Base-by-base conservation (phyloP, 2,113 vertebrate species). In the Rhabdomys dilectus region DNA sequence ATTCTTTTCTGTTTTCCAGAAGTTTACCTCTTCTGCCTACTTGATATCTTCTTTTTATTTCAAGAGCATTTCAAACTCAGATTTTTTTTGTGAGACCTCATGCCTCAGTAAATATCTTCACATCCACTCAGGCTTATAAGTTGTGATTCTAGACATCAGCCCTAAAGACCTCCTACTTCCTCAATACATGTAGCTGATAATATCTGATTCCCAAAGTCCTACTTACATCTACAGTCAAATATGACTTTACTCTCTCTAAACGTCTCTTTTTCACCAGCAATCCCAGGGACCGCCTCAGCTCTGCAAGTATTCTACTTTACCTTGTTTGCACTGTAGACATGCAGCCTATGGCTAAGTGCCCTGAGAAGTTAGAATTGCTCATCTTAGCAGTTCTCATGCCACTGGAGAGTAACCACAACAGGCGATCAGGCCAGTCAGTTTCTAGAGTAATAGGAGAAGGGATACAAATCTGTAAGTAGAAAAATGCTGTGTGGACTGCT, bases 1-100 rank as follows among this genome's bases (percentile, higher is more conserved):
- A 81, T 75, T 91, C 19, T 78, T 24, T 82, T 94, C 53, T 81
- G 58, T 88, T 53, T 24, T 89, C n/a, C 72, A 81, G 81, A 92
- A 93, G 76, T 10, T 29, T 9, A 73, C 68, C 29, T 77, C 21
- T 64, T 60, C 7, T 51, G 29, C 85, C 7, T 91, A 92, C 29
- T 81, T 88, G 17, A 39, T 92, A 88, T 21, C 1, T 34, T 62
- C 36, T 85, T 7, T 10, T 68, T 39, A 73, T 96, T 96, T 93
- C 16, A 88, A 62, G 81, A 7, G 34, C 42, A 94, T 88, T 95
- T 92, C 21, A 45, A 91, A 82, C 36, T 86, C 72, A 77, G 34
- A 4, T 94, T 82, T 84, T 77, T 84, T 60, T 29, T 56, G 73
- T 64, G 26, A 93, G 39, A n/a, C 92, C 22, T 88, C 7, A 3